A percentile compares a stretch with the other conserved stretches of the same genome.
Conservation (phyloP, 2,888 invertebrate genomes). For the Pedicia rivosa region DNA sequence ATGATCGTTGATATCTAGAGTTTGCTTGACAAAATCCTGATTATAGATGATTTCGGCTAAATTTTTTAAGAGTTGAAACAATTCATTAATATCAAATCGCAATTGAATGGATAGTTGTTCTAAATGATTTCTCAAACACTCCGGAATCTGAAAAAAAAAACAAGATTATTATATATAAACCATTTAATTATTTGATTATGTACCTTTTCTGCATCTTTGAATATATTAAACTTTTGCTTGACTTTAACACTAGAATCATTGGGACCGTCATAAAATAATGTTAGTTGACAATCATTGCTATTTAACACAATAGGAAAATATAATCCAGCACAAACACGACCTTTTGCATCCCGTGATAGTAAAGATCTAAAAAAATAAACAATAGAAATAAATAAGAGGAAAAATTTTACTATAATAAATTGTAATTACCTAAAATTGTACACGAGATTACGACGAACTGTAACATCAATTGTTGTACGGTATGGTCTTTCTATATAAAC, state of each 20-base stretch:
- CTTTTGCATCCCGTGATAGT: constrained; percentile 67
- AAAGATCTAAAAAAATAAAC: constrained; percentile 42
- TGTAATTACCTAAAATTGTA: constrained; percentile 49
- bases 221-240: constrained; percentile 59
- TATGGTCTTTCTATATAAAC: constrained; percentile 69
- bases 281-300: constrained; percentile 45
- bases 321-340: constrained; percentile 66
- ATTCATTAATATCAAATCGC: constrained; percentile 45
- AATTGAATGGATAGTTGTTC: constrained; percentile 56
- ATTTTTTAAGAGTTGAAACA: constrained; percentile 44
- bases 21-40: constrained; percentile 54
- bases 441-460: constrained; percentile 75
- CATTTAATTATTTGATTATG: constrained; percentile 12
- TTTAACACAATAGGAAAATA: constrained; percentile 58
- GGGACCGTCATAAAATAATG: constrained; percentile 54
- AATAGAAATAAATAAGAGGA: not conserved
- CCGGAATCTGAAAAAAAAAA: constrained; percentile 37
- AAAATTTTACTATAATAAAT: not conserved
- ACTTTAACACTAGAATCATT: constrained; percentile 49
- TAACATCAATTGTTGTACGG: constrained; percentile 65
- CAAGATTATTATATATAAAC: too few relatives aligned
- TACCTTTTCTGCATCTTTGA: constrained; percentile 43
- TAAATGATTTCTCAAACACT: constrained; percentile 42
- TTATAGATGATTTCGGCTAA: constrained; percentile 53
- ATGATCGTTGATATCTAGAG: constrained; percentile 63